These are phyloP conservation scores for Cantharis flavilabris DNA, from an alignment of 2,888 invertebrate genomes.

Conservation along the genomic window DNA sequence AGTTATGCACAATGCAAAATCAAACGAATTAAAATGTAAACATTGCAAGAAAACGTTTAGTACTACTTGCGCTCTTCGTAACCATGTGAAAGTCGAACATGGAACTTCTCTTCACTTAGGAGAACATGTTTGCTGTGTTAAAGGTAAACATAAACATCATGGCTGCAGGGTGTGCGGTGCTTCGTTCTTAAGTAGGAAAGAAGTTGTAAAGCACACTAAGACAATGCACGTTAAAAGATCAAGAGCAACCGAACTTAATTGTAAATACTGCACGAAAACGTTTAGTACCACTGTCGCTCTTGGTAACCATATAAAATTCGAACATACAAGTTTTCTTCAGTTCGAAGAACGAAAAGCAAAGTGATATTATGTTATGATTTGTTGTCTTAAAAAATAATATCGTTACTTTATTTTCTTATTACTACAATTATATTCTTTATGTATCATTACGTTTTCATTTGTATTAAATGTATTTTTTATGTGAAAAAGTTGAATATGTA, in stretches of 20 bases:
- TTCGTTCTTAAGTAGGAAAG: not conserved
- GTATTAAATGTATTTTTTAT: not conserved
- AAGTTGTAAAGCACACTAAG: not conserved
- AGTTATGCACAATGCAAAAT: rapidly evolving
- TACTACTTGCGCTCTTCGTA: not conserved
- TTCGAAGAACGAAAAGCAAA: not conserved
- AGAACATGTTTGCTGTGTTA: too few species aligned
- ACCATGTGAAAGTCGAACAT: not conserved
- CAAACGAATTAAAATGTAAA: not conserved
- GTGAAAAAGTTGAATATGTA: not conserved
- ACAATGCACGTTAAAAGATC: not conserved
- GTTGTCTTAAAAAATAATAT: too few species aligned
- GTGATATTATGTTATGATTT: not conserved
- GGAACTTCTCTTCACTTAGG: not conserved
- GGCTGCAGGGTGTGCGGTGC: not conserved
- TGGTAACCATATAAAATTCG: not conserved
- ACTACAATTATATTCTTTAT: too few species aligned
- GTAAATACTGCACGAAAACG: not conserved
- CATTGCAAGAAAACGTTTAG: not conserved
- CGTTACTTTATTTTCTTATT: too few species aligned
- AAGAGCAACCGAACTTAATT: not conserved
- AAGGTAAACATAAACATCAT: not conserved
- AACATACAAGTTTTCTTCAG: not conserved
- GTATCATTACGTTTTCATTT: not conserved
- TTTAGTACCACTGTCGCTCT: not conserved